Conservation (phyloP, 2,888 invertebrate species). For the Ramazzottius varieornatus region DNA sequence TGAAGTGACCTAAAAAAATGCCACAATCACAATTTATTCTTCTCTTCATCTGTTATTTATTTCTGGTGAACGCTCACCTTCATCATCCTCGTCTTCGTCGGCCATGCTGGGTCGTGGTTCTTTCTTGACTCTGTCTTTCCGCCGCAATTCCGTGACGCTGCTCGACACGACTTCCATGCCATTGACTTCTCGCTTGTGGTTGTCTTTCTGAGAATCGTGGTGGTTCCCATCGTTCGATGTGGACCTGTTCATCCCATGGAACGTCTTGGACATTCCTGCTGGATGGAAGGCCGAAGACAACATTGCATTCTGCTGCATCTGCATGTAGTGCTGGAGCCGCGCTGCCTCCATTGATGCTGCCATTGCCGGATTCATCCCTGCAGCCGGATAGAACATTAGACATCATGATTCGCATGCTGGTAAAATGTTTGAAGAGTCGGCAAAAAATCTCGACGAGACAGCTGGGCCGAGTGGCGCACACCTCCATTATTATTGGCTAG, state of each 20-base stretch:
- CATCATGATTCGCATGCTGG: too few relatives aligned
- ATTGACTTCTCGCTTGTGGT: background rate
- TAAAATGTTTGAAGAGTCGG: background rate
- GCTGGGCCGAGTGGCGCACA: too few relatives aligned
- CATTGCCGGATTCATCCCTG: background rate
- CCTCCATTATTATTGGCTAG: too few relatives aligned
- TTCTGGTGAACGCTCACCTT: too few relatives aligned
- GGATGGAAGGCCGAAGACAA: background rate
- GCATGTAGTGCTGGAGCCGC: background rate
- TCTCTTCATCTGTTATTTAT: too few relatives aligned
- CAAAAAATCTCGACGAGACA: conserved; percentile 16
- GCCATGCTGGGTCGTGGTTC: background rate
- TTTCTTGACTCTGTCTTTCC: background rate
- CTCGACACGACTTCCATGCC: background rate
- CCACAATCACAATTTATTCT: too few relatives aligned
- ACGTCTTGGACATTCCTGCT: background rate
- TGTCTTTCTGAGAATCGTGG: background rate
- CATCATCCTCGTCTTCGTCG: background rate
- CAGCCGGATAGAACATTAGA: too few relatives aligned
- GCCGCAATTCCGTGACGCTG: background rate
- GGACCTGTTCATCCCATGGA: background rate
- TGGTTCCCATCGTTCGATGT: background rate
- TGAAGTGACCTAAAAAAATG: too few relatives aligned
- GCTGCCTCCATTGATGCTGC: background rate
- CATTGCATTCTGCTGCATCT: background rate